Evolutionary conservation across 2,113 vertebrate genomes (phyloP).

Genomic region (Tricholaema leucomelas): DNA sequence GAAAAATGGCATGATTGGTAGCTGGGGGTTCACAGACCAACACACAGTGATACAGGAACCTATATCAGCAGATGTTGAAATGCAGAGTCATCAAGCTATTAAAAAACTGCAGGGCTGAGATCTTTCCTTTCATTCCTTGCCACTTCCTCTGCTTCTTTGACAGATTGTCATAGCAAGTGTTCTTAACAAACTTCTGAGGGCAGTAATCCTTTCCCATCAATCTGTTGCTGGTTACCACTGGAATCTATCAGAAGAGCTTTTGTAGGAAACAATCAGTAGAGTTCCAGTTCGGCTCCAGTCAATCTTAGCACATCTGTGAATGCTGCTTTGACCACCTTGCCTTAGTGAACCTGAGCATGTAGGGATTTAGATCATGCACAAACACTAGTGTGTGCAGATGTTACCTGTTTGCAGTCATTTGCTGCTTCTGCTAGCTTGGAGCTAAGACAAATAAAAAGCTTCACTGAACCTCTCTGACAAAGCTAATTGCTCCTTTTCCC

Average conservation of each 20-base stretch:
- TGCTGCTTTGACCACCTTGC: background rate
- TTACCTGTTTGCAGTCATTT: background rate
- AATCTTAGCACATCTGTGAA: background rate
- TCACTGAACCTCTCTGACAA: background rate
- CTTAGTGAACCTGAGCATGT: background rate
- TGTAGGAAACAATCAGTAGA: background rate
- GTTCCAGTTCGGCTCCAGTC: background rate
- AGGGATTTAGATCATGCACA: background rate
- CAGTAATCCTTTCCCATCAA: background rate
- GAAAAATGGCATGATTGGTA: background rate
- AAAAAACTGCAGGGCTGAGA: background rate
- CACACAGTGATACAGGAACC: background rate
- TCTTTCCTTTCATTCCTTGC: background rate
- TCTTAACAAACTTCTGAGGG: background rate
- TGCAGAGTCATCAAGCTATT: background rate
- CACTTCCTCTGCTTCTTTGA: background rate
- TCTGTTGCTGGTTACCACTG: background rate
- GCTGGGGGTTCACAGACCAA: background rate
- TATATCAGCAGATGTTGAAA: background rate
- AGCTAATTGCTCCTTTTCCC: background rate
- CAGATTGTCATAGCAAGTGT: background rate
- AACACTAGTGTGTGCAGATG: background rate
- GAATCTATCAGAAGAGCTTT: background rate
- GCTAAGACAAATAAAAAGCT: background rate
- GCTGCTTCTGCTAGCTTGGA: background rate